Evolutionary conservation across 2,113 vertebrate genomes (phyloP).

Genomic region (Lagopus muta): DNA sequence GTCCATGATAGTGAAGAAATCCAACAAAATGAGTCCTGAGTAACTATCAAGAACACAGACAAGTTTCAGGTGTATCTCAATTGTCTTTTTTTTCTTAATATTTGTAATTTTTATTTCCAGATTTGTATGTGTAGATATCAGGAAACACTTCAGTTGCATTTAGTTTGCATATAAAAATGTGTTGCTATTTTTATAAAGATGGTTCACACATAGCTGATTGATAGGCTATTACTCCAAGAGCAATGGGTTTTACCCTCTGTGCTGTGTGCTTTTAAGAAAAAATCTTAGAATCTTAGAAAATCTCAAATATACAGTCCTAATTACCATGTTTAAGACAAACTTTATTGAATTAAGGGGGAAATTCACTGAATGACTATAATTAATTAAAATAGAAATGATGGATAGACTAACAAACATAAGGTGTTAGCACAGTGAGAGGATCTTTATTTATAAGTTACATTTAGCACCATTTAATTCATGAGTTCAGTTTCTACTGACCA

Average conservation of each 20-base stretch:
- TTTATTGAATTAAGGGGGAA: background rate
- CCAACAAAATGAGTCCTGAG: background rate
- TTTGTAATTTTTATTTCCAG: background rate
- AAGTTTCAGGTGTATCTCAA: background rate
- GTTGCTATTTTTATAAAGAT: background rate
- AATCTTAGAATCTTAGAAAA: background rate
- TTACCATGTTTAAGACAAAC: background rate
- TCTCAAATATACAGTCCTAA: background rate
- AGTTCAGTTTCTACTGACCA: conserved; percentile 22
- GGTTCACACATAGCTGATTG: background rate
- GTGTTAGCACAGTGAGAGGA: background rate
- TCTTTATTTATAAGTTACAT: conserved; percentile 21
- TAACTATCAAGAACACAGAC: background rate
- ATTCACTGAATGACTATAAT: background rate
- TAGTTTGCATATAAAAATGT: background rate
- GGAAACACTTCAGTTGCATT: background rate
- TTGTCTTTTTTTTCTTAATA: background rate
- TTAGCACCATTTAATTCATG: conserved; percentile 41
- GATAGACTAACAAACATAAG: conserved; percentile 16
- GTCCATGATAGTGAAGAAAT: background rate
- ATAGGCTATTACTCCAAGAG: background rate
- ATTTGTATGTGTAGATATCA: background rate
- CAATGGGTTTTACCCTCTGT: background rate
- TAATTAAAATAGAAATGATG: background rate
- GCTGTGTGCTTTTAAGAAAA: background rate